phyloP scores from a whole-genome alignment of 2,888 invertebrate species.

The Ephialtes manifestator region DNA sequence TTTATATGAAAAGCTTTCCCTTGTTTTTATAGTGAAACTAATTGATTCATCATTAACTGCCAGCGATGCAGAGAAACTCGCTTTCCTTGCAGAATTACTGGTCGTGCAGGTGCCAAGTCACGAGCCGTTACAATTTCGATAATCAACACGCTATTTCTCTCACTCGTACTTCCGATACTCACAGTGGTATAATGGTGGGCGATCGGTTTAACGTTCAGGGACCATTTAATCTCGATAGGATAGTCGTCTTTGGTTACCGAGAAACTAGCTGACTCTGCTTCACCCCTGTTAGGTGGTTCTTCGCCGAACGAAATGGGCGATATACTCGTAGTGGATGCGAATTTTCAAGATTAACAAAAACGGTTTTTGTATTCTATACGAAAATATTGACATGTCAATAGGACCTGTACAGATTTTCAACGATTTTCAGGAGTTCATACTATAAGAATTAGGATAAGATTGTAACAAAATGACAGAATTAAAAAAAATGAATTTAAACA shows the following conservation, averaged over 20 bases:
- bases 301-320: slow-evolving; percentile 91
- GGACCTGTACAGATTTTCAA: slow-evolving; percentile 2
- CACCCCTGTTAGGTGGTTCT: slow-evolving; percentile 90
- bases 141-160: slow-evolving; percentile 88
- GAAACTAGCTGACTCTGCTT: slow-evolving; percentile 90
- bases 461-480: background rate
- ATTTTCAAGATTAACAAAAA: background rate
- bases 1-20: too few species aligned
- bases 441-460: slow-evolving; percentile 6
- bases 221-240: slow-evolving; percentile 92
- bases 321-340: slow-evolving; percentile 91
- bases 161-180: slow-evolving; percentile 86
- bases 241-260: slow-evolving; percentile 91
- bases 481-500: background rate
- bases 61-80: slow-evolving; percentile 86
- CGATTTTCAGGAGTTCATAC: slow-evolving; percentile 16
- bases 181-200: slow-evolving; percentile 80
- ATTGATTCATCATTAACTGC: slow-evolving; percentile 86
- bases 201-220: slow-evolving; percentile 89
- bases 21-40: too few species aligned
- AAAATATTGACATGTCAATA: background rate
- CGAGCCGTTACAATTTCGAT: slow-evolving; percentile 90
- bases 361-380: background rate
- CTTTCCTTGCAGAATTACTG: slow-evolving; percentile 86
- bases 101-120: slow-evolving; percentile 88